These are phyloP conservation scores for Diaphora mendica DNA, from an alignment of 2,888 invertebrate species.

Conservation along the genomic window DNA sequence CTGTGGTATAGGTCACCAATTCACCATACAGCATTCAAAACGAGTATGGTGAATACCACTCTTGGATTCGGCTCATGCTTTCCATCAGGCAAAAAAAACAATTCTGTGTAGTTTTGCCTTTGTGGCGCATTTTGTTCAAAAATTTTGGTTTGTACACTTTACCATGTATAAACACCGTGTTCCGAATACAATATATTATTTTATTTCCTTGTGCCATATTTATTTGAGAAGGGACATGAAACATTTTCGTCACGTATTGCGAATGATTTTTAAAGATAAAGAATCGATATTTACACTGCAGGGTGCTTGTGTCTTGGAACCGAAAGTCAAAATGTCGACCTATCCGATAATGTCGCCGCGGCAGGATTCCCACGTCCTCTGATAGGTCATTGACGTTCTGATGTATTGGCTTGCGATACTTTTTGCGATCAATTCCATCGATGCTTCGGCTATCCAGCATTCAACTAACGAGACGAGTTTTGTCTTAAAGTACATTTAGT, in stretches of 20 bases:
- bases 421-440: conserved; percentile 72
- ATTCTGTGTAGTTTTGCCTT: no score
- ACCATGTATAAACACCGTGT: neutral
- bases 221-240: neutral
- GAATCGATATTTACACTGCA: neutral
- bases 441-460: conserved; percentile 59
- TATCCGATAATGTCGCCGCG: conserved; percentile 62
- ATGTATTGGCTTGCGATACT: conserved; percentile 66
- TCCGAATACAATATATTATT: neutral
- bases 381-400: conserved; percentile 78
- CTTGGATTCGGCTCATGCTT: no score
- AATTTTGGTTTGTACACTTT: no score
- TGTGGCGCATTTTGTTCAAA: no score
- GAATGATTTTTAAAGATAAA: neutral
- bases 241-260: neutral
- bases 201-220: neutral
- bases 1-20: no score
- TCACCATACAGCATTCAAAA: no score
- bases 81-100: no score
- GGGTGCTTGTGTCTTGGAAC: conserved; percentile 14
- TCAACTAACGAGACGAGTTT: conserved; percentile 67
- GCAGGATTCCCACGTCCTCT: conserved; percentile 77
- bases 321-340: conserved; percentile 41
- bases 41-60: no score
- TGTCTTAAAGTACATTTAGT: conserved; percentile 32